A percentile compares a stretch with the other conserved stretches of the same genome.
These are phyloP conservation scores for Orchesella cincta DNA, from an alignment of 1,140 invertebrate species.

Conservation along the genomic window DNA sequence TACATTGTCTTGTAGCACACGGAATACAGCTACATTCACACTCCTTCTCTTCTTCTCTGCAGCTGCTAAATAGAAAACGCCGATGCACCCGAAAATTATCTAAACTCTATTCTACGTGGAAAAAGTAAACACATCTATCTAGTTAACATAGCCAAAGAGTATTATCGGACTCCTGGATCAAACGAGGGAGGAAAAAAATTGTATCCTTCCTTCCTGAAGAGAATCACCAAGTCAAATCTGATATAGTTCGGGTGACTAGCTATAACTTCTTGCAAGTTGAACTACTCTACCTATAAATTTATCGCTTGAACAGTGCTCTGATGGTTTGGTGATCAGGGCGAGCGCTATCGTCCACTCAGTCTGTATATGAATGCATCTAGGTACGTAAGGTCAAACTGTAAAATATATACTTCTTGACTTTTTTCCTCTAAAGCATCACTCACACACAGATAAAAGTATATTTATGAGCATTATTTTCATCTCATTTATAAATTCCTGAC, in stretches of 20 bases:
- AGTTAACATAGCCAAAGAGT: too few relatives aligned
- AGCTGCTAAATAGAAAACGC: background rate
- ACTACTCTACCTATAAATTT: background rate
- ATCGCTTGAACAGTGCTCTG: background rate
- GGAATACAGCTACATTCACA: background rate
- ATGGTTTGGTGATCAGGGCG: conserved; percentile 25
- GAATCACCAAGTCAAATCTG: background rate
- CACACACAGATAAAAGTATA: too few relatives aligned
- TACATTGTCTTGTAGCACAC: background rate
- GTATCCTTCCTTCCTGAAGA: conserved; percentile 3
- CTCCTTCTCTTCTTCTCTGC: background rate
- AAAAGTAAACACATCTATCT: conserved; percentile 7
- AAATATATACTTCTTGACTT: too few relatives aligned
- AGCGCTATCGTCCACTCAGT: conserved; percentile 25
- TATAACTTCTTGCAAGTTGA: background rate
- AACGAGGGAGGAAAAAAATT: background rate
- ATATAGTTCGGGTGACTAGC: background rate
- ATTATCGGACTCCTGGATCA: background rate
- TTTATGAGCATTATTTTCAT: too few relatives aligned
- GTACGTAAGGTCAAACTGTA: background rate
- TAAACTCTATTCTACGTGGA: background rate
- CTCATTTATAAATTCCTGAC: too few relatives aligned
- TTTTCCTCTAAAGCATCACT: too few relatives aligned
- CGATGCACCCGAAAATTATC: background rate
- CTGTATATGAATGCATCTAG: conserved; percentile 27